These are phyloP conservation scores for human DNA, from an alignment of 2,113 vertebrate genomes.

Conservation along the genomic window GRCh38 chr3:174034001-174034500, in stretches of 20 bases:
- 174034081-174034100: not conserved
- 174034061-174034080: not conserved
- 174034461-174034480: not conserved
- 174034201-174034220: not conserved
- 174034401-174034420: not conserved
- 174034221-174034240: not conserved
- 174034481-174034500: not conserved
- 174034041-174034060: not conserved
- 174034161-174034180: not conserved
- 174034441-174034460: not conserved
- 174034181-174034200: not conserved
- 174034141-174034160: not conserved
- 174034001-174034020: not conserved
- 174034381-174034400: not conserved
- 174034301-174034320: not conserved
- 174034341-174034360: not conserved
- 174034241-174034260: not conserved
- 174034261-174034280: not conserved
- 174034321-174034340: not conserved
- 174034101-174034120: not conserved
- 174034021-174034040: not conserved
- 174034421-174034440: not conserved
- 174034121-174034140: not conserved
- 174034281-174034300: not conserved
- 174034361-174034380: not conserved